A percentile compares a stretch with the other conserved stretches of the same genome.
Evolutionary conservation across 2,797 vertebrate species (phyloP).

Genomic region (Protonibea diacanthus): DNA sequence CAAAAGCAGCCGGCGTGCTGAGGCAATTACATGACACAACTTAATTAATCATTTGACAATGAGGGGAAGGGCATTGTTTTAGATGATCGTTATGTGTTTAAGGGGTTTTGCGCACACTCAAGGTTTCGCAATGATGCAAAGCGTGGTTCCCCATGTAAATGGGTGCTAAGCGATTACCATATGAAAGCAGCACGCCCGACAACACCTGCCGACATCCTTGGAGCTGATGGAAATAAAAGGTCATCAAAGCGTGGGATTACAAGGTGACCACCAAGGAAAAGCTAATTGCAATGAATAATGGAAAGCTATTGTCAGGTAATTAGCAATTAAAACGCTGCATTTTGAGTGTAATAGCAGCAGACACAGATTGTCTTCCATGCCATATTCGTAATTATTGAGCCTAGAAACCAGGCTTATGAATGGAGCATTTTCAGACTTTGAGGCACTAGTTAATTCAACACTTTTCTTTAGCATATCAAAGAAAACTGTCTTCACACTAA

Average conservation of each 20-base stretch:
- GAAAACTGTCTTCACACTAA: constrained; percentile 18
- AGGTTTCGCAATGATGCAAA: constrained; percentile 82
- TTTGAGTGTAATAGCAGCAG: constrained; percentile 75
- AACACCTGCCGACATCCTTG: constrained; percentile 87
- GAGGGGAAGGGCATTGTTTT: constrained; percentile 86
- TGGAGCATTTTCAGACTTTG: constrained; percentile 59
- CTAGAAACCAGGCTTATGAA: constrained; percentile 62
- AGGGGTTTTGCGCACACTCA: constrained; percentile 78
- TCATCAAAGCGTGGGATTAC: constrained; percentile 84
- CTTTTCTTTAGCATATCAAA: constrained; percentile 75
- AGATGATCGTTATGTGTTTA: constrained; percentile 81
- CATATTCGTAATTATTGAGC: constrained; percentile 65
- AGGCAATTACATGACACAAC: constrained; percentile 82
- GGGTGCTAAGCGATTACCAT: constrained; percentile 80
- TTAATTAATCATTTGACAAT: constrained; percentile 87
- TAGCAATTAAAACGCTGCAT: constrained; percentile 79
- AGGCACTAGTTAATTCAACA: constrained; percentile 55
- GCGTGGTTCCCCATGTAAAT: constrained; percentile 79
- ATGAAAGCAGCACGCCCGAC: constrained; percentile 80
- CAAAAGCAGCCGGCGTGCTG: constrained; percentile 74
- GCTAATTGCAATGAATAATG: constrained; percentile 84
- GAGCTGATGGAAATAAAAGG: constrained; percentile 83
- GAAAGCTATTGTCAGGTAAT: constrained; percentile 78
- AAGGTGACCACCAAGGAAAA: constrained; percentile 85
- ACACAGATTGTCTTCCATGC: constrained; percentile 53